phyloP scores from a whole-genome alignment of 2,113 vertebrate species.

The Sander vitreus region DNA sequence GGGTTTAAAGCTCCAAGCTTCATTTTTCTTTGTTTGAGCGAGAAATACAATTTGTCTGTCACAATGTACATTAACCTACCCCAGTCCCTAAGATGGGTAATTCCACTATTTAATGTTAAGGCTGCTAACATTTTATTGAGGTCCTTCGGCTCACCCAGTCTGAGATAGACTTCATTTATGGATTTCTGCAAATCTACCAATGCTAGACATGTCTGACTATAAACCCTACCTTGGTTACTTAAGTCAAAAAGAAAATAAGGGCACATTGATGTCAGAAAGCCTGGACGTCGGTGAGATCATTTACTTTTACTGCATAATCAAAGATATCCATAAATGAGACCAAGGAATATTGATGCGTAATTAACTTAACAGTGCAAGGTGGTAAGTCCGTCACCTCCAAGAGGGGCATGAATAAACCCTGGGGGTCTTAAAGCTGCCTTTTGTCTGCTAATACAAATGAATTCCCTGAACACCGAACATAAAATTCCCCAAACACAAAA shows the following conservation, averaged over 20 bases:
- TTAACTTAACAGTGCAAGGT: slow-evolving; percentile 71
- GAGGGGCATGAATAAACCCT: slow-evolving; percentile 57
- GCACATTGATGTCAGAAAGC: slow-evolving; percentile 58
- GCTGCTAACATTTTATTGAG: slow-evolving; percentile 25
- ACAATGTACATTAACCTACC: slow-evolving; percentile 35
- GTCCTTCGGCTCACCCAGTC: slow-evolving; percentile 15
- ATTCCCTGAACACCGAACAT: slow-evolving; percentile 50
- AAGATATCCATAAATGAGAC: slow-evolving; percentile 75
- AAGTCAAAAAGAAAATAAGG: slow-evolving; percentile 22
- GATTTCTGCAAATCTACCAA: slow-evolving; percentile 6
- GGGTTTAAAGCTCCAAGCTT: slow-evolving; percentile 23
- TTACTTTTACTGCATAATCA: slow-evolving; percentile 76
- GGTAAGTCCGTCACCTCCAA: slow-evolving; percentile 57
- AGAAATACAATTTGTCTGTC: slow-evolving; percentile 27
- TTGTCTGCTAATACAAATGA: slow-evolving; percentile 57
- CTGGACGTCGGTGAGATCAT: slow-evolving; percentile 60
- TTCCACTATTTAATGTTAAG: slow-evolving; percentile 45
- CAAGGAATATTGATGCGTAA: slow-evolving; percentile 75
- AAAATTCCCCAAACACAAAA: slow-evolving; percentile 41
- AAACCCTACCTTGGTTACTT: slow-evolving; percentile 10
- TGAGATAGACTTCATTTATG: slow-evolving; percentile 37
- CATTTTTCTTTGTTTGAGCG: slow-evolving; percentile 3
- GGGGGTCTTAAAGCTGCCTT: slow-evolving; percentile 65
- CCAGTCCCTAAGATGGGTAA: slow-evolving; percentile 13
- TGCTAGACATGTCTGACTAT: slow-evolving; percentile 1